Evolutionary conservation across 1,140 invertebrate species (phyloP), one percentile per base, ranked within the genome.

Genomic region (Oppia nitens): DNA sequence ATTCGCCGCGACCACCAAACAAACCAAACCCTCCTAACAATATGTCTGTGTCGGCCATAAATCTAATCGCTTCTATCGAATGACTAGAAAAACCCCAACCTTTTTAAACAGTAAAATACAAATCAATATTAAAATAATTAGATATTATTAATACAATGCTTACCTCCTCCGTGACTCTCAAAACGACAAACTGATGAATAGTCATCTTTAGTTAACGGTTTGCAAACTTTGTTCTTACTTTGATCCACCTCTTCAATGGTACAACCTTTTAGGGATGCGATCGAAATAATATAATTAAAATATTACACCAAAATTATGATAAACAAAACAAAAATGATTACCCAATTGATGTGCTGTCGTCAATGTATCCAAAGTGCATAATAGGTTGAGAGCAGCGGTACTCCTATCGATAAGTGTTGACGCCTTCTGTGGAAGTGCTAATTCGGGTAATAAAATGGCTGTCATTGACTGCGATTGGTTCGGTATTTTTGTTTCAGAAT

Each of bases 1-100:
- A 97, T 70, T 97, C 92, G 32, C 94, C 94, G 51, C 93, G 78
- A 0, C 94, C 94, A 3, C 94, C 94, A 74, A 92, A 98, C 26
- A 98, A 76, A 1, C 91, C 93, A 70, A 90, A 86, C 20, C 94
- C 94, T 71, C 85, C 88, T 26, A 98, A 71, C 14, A 94, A 69
- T 60, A 98, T 82, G 70, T 98, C 92, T 17, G 84, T 87, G 70
- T 96, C 91, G 47, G 82, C 81, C 79, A 86, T 87, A 68, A 95
- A 94, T 50, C 89, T 75, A 61, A 94, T 83, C 6, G 93, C 92
- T 74, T 97, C 93, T 51, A 96, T 81, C 12, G 88, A 93, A 70
- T 95, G 88, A 0, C 85, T 88, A 1, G 89, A 91, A 72, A 98
- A 98, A 3, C 93, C 92, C 94, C 94, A 98, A 6, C 92, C 32